Percentiles rank a stretch among this genome's conserved stretches.
phyloP scores from a whole-genome alignment of 2,797 vertebrate species.

The Rhabdophis nuchalis region DNA sequence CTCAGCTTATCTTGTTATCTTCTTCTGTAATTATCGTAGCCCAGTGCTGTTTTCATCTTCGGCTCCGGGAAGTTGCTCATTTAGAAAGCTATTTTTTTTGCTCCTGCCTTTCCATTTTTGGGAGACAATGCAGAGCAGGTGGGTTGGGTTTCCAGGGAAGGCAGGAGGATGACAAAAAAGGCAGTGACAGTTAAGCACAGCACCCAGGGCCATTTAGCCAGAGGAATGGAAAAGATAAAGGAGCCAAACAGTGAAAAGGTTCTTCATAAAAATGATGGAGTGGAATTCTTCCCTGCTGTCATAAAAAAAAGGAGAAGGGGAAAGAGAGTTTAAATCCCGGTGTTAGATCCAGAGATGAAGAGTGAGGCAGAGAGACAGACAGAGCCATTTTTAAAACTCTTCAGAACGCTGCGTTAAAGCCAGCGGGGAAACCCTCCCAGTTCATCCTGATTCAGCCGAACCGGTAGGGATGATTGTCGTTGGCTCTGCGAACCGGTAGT shows the following conservation, averaged over 20 bases:
- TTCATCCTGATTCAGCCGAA: no score
- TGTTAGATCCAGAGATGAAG: background rate
- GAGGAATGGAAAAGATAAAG: constrained; percentile 11
- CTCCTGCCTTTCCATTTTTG: background rate
- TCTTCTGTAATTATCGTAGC: background rate
- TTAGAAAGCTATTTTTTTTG: background rate
- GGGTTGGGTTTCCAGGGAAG: background rate
- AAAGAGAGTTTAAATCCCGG: constrained; percentile 1
- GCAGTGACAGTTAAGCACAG: background rate
- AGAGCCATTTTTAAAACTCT: background rate
- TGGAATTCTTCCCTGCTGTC: background rate
- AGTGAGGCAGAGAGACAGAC: background rate
- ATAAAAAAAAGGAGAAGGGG: constrained; percentile 6
- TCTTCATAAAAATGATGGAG: constrained; percentile 32
- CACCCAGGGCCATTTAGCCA: background rate
- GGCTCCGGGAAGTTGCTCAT: background rate
- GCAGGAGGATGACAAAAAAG: background rate
- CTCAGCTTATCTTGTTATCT: background rate
- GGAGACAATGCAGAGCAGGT: background rate
- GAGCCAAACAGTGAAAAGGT: constrained; percentile 24
- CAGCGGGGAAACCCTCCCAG: no score
- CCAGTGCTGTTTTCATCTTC: background rate
- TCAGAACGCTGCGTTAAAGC: background rate
- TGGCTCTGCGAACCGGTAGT: no score
- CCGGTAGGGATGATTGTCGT: no score